phyloP scores from a whole-genome alignment of 2,888 invertebrate species.

The Amblyjoppa fuscipennis region DNA sequence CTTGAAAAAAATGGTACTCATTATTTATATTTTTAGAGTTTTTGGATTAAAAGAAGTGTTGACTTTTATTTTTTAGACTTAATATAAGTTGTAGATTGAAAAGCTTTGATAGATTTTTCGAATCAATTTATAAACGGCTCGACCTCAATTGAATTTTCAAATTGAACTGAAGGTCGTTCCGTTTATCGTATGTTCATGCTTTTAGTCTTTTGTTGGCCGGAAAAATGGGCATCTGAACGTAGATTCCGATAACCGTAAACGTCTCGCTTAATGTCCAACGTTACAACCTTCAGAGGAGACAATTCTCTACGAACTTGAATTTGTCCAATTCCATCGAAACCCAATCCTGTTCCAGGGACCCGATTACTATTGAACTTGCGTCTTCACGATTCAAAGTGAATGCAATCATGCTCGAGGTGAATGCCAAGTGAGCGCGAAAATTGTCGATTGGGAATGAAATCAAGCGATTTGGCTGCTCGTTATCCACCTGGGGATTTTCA shows the following conservation, averaged over 20 bases:
- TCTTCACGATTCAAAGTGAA: constrained; percentile 39
- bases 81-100: no score
- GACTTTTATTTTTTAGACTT: no score
- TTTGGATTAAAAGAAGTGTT: no score
- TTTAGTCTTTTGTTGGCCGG: no score
- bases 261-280: constrained; percentile 2
- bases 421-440: constrained; percentile 43
- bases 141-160: no score
- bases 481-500: constrained; percentile 50
- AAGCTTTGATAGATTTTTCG: no score
- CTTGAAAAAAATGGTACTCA: no score
- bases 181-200: no score
- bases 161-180: no score
- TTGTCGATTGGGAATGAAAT: constrained; percentile 58
- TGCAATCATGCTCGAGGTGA: constrained; percentile 24
- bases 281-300: neutral
- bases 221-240: neutral
- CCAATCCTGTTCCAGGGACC: neutral
- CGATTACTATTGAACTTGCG: constrained; percentile 30
- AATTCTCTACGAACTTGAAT: neutral
- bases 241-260: neutral
- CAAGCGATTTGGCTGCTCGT: constrained; percentile 60
- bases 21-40: no score
- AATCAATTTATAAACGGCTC: no score
- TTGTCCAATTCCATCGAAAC: neutral